Base-by-base conservation (phyloP, 2,888 invertebrate species). In the Trachelus troglodyta region DNA sequence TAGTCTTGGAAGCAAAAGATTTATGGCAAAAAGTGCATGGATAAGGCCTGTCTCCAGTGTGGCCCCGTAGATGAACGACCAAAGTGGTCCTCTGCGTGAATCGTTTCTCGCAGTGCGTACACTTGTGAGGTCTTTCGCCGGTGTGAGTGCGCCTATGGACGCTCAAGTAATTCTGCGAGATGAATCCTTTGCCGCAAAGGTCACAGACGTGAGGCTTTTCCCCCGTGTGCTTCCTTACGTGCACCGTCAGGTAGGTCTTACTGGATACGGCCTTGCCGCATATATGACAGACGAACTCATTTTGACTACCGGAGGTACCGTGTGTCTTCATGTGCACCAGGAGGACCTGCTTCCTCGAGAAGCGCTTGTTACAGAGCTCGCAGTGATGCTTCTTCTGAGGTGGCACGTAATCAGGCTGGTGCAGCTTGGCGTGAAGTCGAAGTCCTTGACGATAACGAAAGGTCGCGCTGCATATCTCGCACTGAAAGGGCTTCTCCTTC, bases 171-270 rank as follows among this genome's bases (percentile, higher is more conserved):
- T 91, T 91, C 76, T 91, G 91, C 15, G 91, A 91, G 77, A 90
- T 91, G 71, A 91, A 91, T 1, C 90, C 90, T 76, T 91, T 91
- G 69, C 88, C 88, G 80, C 91, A 91, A 1, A 90, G 82, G 73
- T 93, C 93, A 92, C 94, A 94, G 1, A 93, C 92, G 85, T 94
- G 93, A 0, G 94, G 94, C 89, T 94, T 94, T 90, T 94, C 93
- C 0, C 94, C 94, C 1, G 94, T 93, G 87, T 94, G 94, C 75
- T 94, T 94, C 69, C 94, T 91, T 81, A 94, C 92, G 87, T 94
- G 94, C 86, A 94, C 94, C 88, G 94, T 94, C 83, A 94, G 92
- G 83, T 94, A 94, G 68, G 94, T 94, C 73, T 93, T 91, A 79
- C 93, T 93, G 68, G 94, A 93, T 9, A 94, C 93, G 82, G 93